Percentiles rank a stretch among this genome's conserved stretches.
These are phyloP conservation scores for Margarornis squamiger DNA, from an alignment of 2,797 vertebrate genomes.

Conservation along the genomic window DNA sequence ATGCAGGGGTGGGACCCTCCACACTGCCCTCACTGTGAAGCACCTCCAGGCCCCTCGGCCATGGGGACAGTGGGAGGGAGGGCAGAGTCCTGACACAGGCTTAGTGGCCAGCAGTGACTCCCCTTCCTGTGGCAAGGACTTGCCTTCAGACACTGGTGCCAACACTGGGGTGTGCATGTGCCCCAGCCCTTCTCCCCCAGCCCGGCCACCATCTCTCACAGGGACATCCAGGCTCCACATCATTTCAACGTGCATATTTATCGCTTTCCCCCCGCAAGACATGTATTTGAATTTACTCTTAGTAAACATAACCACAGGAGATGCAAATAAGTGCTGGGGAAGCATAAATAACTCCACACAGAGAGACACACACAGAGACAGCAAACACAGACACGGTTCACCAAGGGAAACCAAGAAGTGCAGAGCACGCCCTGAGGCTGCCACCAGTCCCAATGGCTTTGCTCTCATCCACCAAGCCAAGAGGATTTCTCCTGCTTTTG, in stretches of 20 bases:
- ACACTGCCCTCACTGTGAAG: neutral
- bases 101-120: neutral
- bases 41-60: neutral
- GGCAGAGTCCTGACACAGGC: neutral
- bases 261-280: slow-evolving; percentile 31
- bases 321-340: slow-evolving; percentile 47
- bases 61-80: neutral
- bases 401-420: slow-evolving; percentile 63
- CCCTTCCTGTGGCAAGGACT: neutral
- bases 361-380: slow-evolving; percentile 46
- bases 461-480: slow-evolving; percentile 26
- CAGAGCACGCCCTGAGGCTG: slow-evolving; percentile 63
- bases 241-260: slow-evolving; percentile 56
- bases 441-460: slow-evolving; percentile 51
- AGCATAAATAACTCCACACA: slow-evolving; percentile 66
- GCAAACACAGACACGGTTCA: slow-evolving; percentile 53
- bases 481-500: slow-evolving; percentile 30
- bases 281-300: slow-evolving; percentile 57
- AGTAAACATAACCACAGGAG: slow-evolving; percentile 65
- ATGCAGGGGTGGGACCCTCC: neutral
- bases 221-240: slow-evolving; percentile 20
- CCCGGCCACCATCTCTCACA: neutral
- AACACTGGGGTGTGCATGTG: neutral
- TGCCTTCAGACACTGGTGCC: accelerated
- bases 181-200: neutral